Percentiles rank a stretch among this genome's conserved stretches.
Conservation (phyloP, 2,113 vertebrate genomes). For the Colaptes auratus region DNA sequence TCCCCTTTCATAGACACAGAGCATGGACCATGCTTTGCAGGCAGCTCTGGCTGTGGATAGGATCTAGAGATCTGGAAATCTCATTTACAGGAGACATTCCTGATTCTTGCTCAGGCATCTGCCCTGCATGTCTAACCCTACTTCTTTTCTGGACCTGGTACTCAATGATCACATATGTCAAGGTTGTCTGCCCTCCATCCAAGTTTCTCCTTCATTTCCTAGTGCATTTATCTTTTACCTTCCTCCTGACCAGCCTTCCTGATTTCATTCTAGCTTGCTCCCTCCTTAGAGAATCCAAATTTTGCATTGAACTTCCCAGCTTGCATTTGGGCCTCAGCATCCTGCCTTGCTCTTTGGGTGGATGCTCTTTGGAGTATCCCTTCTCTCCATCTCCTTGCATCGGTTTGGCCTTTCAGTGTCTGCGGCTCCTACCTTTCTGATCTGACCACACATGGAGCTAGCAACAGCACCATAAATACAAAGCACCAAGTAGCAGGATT, state of each 20-base stretch:
- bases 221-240: not conserved
- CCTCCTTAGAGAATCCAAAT: not conserved
- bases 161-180: not conserved
- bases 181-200: not conserved
- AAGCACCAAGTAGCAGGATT: not conserved
- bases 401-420: not conserved
- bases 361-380: not conserved
- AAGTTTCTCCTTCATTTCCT: not conserved
- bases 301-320: not conserved
- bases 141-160: not conserved
- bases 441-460: not conserved
- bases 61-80: not conserved
- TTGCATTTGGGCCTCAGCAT: not conserved
- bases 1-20: not conserved
- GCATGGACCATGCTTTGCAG: not conserved
- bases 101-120: not conserved
- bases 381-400: not conserved
- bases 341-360: not conserved
- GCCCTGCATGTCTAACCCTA: not conserved
- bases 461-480: accelerated
- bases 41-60: not conserved
- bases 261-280: not conserved
- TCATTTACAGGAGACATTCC: not conserved
- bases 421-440: not conserved
- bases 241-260: not conserved